These are phyloP conservation scores for Pyxicephalus adspersus DNA, from an alignment of 2,113 vertebrate genomes.

Conservation along the genomic window DNA sequence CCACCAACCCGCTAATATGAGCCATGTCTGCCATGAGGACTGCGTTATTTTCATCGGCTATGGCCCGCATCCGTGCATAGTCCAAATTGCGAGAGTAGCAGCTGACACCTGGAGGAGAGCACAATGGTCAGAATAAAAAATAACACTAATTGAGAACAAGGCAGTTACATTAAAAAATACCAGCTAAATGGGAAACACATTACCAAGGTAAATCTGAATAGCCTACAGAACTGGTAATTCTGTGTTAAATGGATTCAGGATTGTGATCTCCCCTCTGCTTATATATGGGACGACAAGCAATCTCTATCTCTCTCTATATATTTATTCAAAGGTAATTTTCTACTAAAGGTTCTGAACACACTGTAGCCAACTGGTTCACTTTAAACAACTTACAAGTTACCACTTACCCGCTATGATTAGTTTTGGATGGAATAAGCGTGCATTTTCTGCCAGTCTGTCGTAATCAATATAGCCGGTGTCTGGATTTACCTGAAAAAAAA, in stretches of 20 bases:
- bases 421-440: constrained; percentile 90
- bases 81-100: constrained; percentile 96
- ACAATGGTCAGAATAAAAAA: neutral
- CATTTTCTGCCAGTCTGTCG: constrained; percentile 84
- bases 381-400: too few relatives aligned
- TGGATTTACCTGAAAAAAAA: constrained; percentile 81
- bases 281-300: too few relatives aligned
- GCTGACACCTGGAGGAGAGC: constrained; percentile 78
- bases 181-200: too few relatives aligned
- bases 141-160: too few relatives aligned
- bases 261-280: too few relatives aligned
- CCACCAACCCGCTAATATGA: constrained; percentile 94
- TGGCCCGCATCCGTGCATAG: constrained; percentile 84
- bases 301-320: too few relatives aligned
- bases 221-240: too few relatives aligned
- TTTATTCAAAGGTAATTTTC: too few relatives aligned
- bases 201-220: too few relatives aligned
- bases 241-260: too few relatives aligned
- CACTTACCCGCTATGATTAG: constrained; percentile 89
- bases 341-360: too few relatives aligned
- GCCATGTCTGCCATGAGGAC: constrained; percentile 96
- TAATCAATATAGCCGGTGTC: constrained; percentile 93
- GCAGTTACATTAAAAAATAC: too few relatives aligned
- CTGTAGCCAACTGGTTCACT: neutral
- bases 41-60: constrained; percentile 81